Percentiles rank a stretch among this genome's conserved stretches.
Conservation (phyloP, 2,797 vertebrate species). For the Rhinoraja longicauda region DNA sequence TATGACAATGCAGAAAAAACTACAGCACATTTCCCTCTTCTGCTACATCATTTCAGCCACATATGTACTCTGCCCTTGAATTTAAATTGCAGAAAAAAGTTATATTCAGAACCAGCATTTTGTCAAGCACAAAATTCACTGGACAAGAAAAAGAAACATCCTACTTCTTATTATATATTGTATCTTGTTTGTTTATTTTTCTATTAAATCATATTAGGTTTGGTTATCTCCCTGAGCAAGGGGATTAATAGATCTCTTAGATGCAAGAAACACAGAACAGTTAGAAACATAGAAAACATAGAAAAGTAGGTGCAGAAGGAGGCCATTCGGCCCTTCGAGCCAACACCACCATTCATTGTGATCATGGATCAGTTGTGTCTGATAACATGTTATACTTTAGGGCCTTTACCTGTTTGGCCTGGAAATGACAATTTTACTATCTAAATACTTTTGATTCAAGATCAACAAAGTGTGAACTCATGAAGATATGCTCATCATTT, state of each 20-base stretch:
- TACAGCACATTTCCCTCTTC: not conserved
- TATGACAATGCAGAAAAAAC: too few species aligned
- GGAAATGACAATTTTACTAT: not conserved
- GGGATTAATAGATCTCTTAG: not conserved
- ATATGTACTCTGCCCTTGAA: not conserved
- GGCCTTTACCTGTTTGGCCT: not conserved
- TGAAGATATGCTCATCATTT: not conserved
- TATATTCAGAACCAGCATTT: not conserved
- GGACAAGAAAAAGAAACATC: not conserved
- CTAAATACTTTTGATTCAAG: not conserved
- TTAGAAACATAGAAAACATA: too few species aligned
- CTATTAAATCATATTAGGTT: too few species aligned
- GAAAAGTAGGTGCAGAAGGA: too few species aligned
- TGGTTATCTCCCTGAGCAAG: not conserved
- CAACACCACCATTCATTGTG: too few species aligned
- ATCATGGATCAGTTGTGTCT: too few species aligned
- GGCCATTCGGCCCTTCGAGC: too few species aligned
- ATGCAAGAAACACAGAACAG: not conserved
- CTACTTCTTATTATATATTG: not conserved
- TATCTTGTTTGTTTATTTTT: not conserved
- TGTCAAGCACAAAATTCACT: not conserved
- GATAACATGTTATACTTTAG: not conserved
- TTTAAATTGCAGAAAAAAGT: not conserved
- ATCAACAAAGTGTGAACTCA: not conserved
- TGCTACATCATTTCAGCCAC: not conserved